Evolutionary conservation across 2,113 vertebrate species (phyloP), one percentile per base, ranked within the genome.

Genomic region (Cheilinus undulatus): DNA sequence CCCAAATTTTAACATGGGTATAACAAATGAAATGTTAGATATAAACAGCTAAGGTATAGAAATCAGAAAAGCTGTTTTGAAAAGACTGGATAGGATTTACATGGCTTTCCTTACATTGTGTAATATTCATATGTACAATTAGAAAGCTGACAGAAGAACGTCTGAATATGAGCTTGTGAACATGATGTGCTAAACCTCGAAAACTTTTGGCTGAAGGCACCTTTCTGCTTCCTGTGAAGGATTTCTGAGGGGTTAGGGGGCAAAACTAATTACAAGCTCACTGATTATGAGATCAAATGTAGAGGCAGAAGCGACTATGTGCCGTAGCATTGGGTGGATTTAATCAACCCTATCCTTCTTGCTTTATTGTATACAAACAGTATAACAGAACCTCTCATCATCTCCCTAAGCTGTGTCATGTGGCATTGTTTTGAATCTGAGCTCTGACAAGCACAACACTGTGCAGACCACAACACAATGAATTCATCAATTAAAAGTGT

Each of bases 341-440:
- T 57, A 70, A 76, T 79, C 64, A 73, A 40, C 53, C 38, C 24
- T 76, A 77, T 72, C 51, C 65, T 79, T 50, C 77, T 63, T 64
- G 65, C 32, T 75, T 63, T 85, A 78, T 62, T 78, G 57, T 69
- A 82, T 63, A 84, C 85, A 88, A 88, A 84, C 71, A 84, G 64
- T 82, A 78, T 65, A 80, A 88, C 73, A 81, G 72, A 81, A 82
- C 80, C 66, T 73, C 32, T 76, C 46, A 36, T 85, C 80, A 63
- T 86, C 80, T 90, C 76, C 61, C 70, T 86, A 83, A 86, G 80
- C 83, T 82, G 72, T 78, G 73, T 87, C 83, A 88, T 88, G 78
- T 88, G 86, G 80, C 76, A 64, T 81, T 88, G 87, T 82, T 91
- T 86, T 88, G 82, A 76, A 80, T 75, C 40, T 74, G 87, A 83